These are phyloP conservation scores for Catalaphyllia jardinei DNA, from an alignment of 64 coral and sea anemone species.

Conservation along the genomic window DNA sequence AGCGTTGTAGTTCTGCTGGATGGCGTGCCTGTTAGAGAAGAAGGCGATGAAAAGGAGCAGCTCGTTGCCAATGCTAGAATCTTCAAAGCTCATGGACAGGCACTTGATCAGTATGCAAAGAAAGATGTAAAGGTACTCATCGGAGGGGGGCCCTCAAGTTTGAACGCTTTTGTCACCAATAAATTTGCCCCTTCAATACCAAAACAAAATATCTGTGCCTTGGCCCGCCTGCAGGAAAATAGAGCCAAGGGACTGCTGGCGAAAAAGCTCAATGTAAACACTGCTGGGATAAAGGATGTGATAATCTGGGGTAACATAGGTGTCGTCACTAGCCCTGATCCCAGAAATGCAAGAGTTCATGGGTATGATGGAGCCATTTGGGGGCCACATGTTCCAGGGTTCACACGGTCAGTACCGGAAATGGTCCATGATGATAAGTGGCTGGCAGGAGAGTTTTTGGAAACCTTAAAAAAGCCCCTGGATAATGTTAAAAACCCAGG, in stretches of 20 bases:
- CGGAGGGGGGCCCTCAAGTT: slow-evolving; percentile 71
- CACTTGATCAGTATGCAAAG: slow-evolving; percentile 74
- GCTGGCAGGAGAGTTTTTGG: slow-evolving; percentile 78
- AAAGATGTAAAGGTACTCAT: slow-evolving; percentile 86
- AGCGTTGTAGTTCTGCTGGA: slow-evolving; percentile 78
- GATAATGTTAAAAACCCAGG: slow-evolving; percentile 42
- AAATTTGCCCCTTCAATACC: slow-evolving; percentile 92
- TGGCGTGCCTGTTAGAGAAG: slow-evolving; percentile 10
- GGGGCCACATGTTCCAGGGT: slow-evolving; percentile 91
- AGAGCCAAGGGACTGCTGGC: slow-evolving; percentile 82
- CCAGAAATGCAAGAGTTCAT: slow-evolving; percentile 74
- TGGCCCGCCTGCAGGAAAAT: slow-evolving; percentile 88
- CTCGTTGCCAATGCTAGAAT: slow-evolving; percentile 62
- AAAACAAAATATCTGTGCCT: slow-evolving; percentile 75
- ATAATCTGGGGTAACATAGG: slow-evolving; percentile 95
- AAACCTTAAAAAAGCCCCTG: slow-evolving; percentile 69
- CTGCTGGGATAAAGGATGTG: slow-evolving; percentile 84
- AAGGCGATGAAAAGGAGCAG: slow-evolving; percentile 47
- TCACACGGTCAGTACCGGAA: slow-evolving; percentile 84
- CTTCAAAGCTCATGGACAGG: slow-evolving; percentile 83
- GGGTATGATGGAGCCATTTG: slow-evolving; percentile 98
- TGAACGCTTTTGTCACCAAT: slow-evolving; percentile 69
- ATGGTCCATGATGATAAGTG: slow-evolving; percentile 99
- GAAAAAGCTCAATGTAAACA: slow-evolving; percentile 86
- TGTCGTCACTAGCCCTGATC: slow-evolving; percentile 55